phyloP scores from a whole-genome alignment of 2,113 vertebrate genomes.

The Thryonomys swinderianus region DNA sequence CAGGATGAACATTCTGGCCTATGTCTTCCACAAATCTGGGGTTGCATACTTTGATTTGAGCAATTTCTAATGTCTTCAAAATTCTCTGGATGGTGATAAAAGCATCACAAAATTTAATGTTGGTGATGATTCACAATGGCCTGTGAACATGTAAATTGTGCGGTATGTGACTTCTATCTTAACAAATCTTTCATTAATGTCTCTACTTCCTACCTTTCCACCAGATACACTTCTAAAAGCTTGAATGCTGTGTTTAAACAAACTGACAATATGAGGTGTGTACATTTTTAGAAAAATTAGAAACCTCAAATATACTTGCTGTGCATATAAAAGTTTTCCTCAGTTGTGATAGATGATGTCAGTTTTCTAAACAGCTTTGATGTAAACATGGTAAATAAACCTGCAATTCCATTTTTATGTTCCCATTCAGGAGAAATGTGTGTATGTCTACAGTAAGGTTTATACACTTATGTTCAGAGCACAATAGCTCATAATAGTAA shows the following conservation, averaged over 20 bases:
- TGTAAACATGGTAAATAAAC: background rate
- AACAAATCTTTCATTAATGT: background rate
- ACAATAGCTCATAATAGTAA: background rate
- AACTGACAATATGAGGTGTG: background rate
- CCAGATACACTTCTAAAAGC: background rate
- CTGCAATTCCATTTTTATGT: background rate
- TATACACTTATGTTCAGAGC: background rate
- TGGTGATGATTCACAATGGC: background rate
- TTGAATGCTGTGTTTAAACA: background rate
- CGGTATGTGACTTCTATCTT: background rate
- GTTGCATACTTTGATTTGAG: background rate
- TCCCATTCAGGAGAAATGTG: background rate
- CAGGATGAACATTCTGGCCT: background rate
- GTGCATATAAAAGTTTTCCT: background rate
- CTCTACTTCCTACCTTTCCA: rapidly evolving
- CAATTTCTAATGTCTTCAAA: background rate
- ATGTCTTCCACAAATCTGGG: background rate
- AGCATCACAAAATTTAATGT: background rate
- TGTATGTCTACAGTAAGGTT: background rate
- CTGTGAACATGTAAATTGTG: background rate
- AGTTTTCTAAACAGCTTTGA: background rate
- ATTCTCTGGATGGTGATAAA: background rate
- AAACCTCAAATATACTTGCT: background rate
- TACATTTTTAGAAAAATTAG: background rate
- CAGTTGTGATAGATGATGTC: background rate